Evolutionary conservation across 1,140 invertebrate genomes (phyloP), one percentile per base, ranked within the genome.

Genomic region (Pogonomyrmex barbatus): DNA sequence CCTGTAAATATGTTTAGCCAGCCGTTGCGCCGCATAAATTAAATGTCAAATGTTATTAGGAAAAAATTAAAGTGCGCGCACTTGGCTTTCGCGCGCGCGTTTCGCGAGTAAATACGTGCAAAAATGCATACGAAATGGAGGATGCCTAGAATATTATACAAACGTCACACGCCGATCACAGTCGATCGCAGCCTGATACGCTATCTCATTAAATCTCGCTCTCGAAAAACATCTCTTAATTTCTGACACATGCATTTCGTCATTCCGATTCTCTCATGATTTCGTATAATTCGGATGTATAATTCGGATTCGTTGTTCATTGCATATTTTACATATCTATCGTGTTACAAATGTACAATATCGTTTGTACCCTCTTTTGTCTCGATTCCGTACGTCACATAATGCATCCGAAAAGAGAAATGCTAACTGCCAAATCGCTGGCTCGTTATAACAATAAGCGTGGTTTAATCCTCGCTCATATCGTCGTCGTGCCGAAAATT

Each of bases 21-120:
- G 47, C 47, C 47, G 8, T 73, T 47, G 56, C 67, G 30, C n/a
- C 33, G 54, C 17, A 12, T 54, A 75, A 62, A 17, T n/a, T 68
- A 56, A 83, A 73, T 83, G 54, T 83, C 68, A 50, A 83, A 62
- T 36, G 17, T 83, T 60, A 60, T 83, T 62, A 83, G 5, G 45
- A 24, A 60, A 39, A 50, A 47, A 47, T 56, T 36, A 36, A n/a
- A 33, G 30, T 12, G n/a, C 1, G 30, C n/a, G 33, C 39, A 9
- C n/a, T 12, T 14, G 17, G 6, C 14, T 6, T 54, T 56, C 9
- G 39, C 12, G 45, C 39, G 50, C 24, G 24, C 24, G 0, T 24
- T 24, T 67, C 30, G 47, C 42, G 14, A 12, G 17, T 47, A 62
- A 70, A 24, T 70, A 65, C 42, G 36, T 14, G n/a, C 17, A 14